Evolutionary conservation across 2,888 invertebrate species (phyloP), one percentile per base, ranked within the genome.

Genomic region (Aplocera efformata): DNA sequence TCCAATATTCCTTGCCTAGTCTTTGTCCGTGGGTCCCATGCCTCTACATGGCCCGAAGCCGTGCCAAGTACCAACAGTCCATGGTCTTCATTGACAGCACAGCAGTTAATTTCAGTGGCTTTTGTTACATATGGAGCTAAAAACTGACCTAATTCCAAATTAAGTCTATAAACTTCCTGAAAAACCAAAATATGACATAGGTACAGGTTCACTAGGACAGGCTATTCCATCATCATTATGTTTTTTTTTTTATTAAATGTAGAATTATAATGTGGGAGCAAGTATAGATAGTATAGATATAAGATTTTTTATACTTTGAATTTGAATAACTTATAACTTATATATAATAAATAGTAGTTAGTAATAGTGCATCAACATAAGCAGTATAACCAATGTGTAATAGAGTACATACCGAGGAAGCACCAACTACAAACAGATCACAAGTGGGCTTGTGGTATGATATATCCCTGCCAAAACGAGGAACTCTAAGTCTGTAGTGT

Each of bases 131-230:
- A 93, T 0, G 99, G 95, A 58, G 94, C 94, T 65, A 98, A 84
- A 80, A 98, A 99, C 66, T 97, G 94, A 0, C 99, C 99, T 65
- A 96, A 91, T 83, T 99, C 98, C 54, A 99, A 89, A 88, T 99
- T 99, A 42, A 99, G 88, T 53, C 99, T 92, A 72, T 96, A 98
- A 10, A 98, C 94, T 74, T 99, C 97, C 96, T 96, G 73, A 38
- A 74, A 74, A 32, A 37, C 10, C 40, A 29, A 46, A 33, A 42
- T 41, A 34, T 4, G 26, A 32, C 45, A 27, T 35, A 1, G 37
- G 25, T 3, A 22, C n/a, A n/a, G n/a, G n/a, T n/a, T n/a, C n/a
- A n/a, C n/a, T n/a, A n/a, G n/a, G n/a, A n/a, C n/a, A n/a, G n/a
- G n/a, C n/a, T n/a, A n/a, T n/a, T n/a, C n/a, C n/a, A n/a, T n/a